These are phyloP conservation scores for Tylochromis polylepis DNA, from an alignment of 2,113 vertebrate genomes.

Conservation along the genomic window DNA sequence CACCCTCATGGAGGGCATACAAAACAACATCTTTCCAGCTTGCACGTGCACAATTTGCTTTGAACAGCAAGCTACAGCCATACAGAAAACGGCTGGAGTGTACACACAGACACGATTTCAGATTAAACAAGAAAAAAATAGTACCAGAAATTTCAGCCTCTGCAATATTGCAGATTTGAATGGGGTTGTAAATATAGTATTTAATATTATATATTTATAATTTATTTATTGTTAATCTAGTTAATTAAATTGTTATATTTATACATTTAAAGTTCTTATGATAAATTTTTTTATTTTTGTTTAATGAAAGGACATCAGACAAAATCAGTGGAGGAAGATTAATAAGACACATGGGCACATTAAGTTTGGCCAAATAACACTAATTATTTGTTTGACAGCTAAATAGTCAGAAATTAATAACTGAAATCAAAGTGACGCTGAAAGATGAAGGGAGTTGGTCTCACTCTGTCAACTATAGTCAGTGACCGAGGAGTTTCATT, in stretches of 20 bases:
- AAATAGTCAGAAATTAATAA: not conserved
- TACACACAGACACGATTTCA: not conserved
- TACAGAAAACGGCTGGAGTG: not conserved
- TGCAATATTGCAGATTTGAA: not conserved
- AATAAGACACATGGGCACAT: not conserved
- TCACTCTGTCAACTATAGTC: not conserved
- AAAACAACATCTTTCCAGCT: not conserved
- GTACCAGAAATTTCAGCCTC: not conserved
- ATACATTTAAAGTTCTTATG: not conserved
- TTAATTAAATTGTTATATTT: not conserved
- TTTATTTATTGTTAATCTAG: not conserved
- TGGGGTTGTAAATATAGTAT: not conserved
- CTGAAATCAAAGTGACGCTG: conserved; percentile 5
- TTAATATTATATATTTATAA: not conserved
- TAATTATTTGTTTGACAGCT: not conserved
- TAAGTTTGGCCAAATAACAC: not conserved
- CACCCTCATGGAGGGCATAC: not conserved
- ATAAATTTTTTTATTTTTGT: not conserved
- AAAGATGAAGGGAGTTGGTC: not conserved
- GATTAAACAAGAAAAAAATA: not conserved
- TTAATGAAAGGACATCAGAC: not conserved
- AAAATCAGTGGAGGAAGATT: not conserved
- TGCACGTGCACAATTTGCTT: not conserved
- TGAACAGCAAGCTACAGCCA: not conserved
- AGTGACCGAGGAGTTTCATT: conserved; percentile 1